Evolutionary conservation across 2,113 vertebrate species (phyloP).

Genomic region (Hippocampus barbouri): DNA sequence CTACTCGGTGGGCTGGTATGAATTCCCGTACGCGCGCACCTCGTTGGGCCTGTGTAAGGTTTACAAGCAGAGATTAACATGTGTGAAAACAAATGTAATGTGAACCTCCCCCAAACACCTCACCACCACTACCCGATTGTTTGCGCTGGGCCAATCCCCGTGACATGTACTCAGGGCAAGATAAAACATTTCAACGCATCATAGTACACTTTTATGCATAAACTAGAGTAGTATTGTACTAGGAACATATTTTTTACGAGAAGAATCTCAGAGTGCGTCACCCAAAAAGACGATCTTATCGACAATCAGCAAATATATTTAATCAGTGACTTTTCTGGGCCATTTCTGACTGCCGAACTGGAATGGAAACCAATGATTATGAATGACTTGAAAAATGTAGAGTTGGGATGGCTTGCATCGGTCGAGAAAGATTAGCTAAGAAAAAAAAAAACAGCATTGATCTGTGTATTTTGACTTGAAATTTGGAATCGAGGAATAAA

Average conservation of each 20-base stretch:
- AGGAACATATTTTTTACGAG: neutral
- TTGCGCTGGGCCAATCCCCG: slow-evolving; percentile 26
- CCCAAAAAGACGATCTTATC: neutral
- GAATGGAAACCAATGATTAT: too few species aligned
- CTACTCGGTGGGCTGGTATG: slow-evolving; percentile 51
- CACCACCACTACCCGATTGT: slow-evolving; percentile 43
- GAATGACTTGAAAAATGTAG: too few species aligned
- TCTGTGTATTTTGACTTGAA: too few species aligned
- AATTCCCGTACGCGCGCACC: slow-evolving; percentile 61
- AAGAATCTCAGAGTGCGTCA: neutral
- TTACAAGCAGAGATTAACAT: slow-evolving; percentile 68
- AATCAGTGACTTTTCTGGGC: too few species aligned
- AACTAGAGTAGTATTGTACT: neutral
- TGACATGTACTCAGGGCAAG: neutral
- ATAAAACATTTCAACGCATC: neutral
- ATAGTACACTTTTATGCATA: neutral
- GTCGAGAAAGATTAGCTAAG: too few species aligned
- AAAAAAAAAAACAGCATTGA: too few species aligned
- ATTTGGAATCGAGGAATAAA: too few species aligned
- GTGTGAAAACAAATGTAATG: slow-evolving; percentile 71
- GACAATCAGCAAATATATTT: neutral
- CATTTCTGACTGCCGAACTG: too few species aligned
- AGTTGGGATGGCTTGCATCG: too few species aligned
- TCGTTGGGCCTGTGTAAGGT: slow-evolving; percentile 58
- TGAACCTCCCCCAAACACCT: slow-evolving; percentile 46